Evolutionary conservation across 2,888 invertebrate genomes (phyloP).

Genomic region (Aphidoletes aphidimyza): DNA sequence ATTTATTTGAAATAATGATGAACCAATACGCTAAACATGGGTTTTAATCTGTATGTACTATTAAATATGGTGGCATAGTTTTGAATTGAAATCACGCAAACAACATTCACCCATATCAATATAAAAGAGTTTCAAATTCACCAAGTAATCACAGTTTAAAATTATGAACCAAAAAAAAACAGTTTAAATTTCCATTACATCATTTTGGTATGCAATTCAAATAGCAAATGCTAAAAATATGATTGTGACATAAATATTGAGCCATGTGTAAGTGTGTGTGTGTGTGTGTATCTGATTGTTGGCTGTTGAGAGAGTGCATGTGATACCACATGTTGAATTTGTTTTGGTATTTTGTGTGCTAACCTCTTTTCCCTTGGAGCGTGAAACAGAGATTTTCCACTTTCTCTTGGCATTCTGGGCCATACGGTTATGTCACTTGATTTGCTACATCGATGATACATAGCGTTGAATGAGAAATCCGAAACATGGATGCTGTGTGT

Average conservation of each 20-base stretch:
- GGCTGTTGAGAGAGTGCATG: too few relatives aligned
- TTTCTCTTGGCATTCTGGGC: background rate
- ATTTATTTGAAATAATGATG: too few relatives aligned
- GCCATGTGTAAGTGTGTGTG: background rate
- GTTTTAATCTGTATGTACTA: too few relatives aligned
- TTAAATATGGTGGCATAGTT: too few relatives aligned
- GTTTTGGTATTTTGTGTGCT: conserved; percentile 11
- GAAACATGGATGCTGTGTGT: too few relatives aligned
- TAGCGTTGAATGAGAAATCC: background rate
- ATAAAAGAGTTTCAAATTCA: background rate
- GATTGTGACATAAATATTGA: conserved; percentile 37
- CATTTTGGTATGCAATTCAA: background rate
- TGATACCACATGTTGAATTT: conserved; percentile 34
- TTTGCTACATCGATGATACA: conserved; percentile 2
- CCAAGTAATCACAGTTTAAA: background rate
- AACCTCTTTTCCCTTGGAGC: background rate
- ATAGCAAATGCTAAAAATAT: conserved; percentile 21
- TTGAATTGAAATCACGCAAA: background rate
- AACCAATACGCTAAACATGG: too few relatives aligned
- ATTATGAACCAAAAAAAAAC: background rate
- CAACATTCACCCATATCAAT: too few relatives aligned
- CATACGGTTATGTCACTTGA: background rate
- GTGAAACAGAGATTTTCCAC: background rate
- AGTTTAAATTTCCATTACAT: background rate
- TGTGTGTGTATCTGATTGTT: too few relatives aligned